phyloP scores from a whole-genome alignment of 2,797 vertebrate genomes.

The Spinus pinus region DNA sequence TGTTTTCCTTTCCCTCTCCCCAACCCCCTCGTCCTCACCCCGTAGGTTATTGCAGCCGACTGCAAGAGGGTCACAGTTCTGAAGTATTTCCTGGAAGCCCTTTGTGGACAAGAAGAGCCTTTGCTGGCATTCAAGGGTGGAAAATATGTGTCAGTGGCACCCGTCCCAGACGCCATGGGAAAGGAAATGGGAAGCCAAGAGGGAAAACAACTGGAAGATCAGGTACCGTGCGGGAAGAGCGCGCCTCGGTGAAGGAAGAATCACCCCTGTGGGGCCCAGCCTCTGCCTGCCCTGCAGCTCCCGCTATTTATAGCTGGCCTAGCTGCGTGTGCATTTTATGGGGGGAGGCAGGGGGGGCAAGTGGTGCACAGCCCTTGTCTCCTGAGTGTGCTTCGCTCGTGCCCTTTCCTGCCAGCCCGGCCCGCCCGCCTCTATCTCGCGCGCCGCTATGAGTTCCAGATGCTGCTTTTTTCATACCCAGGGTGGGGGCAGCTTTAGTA shows the following conservation, averaged over 20 bases:
- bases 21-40: constrained; percentile 68
- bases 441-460: constrained; percentile 76
- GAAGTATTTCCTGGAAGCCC: constrained; percentile 94
- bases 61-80: constrained; percentile 94
- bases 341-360: neutral
- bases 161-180: constrained; percentile 97
- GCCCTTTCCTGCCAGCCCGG: constrained; percentile 74
- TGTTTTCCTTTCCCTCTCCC: constrained; percentile 75
- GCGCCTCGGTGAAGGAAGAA: constrained; percentile 65
- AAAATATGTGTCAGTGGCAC: constrained; percentile 97
- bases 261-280: constrained; percentile 61
- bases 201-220: constrained; percentile 99
- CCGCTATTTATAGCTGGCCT: constrained; percentile 72
- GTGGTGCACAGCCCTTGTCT: constrained; percentile 57
- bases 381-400: constrained; percentile 63
- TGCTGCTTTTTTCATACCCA: constrained; percentile 70
- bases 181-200: constrained; percentile 95
- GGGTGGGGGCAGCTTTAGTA: constrained; percentile 65
- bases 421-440: constrained; percentile 56
- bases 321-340: constrained; percentile 58
- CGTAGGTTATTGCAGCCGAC: constrained; percentile 84
- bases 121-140: constrained; percentile 96
- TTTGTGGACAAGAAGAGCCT: constrained; percentile 94
- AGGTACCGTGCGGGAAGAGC: constrained; percentile 85
- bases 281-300: constrained; percentile 65